These are phyloP conservation scores for Microctonus aethiopoides DNA, from an alignment of 2,888 invertebrate genomes.

Conservation along the genomic window DNA sequence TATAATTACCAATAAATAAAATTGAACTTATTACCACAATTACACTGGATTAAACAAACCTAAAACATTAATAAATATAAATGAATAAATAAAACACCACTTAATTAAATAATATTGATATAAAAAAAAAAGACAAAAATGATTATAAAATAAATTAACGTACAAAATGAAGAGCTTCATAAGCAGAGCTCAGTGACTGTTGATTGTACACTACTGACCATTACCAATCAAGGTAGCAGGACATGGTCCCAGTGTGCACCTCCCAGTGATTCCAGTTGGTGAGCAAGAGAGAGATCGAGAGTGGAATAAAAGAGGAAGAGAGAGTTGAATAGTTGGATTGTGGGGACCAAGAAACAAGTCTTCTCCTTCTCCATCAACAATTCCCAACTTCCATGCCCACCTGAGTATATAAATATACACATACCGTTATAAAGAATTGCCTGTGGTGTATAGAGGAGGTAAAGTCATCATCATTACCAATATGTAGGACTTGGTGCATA, in stretches of 20 bases:
- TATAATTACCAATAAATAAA: neutral
- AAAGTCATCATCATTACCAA: neutral
- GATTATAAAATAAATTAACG: neutral
- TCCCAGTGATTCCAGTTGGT: neutral
- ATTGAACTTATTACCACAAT: neutral
- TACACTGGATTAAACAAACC: neutral
- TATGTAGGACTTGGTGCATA: neutral
- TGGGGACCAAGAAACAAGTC: constrained; percentile 43
- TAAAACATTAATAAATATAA: neutral
- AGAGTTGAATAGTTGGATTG: constrained; percentile 37
- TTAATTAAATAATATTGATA: neutral
- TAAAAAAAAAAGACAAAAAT: neutral
- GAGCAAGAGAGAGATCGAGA: neutral
- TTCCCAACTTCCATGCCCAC: constrained; percentile 5
- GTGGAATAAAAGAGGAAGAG: constrained; percentile 12
- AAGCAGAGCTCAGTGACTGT: constrained; percentile 34
- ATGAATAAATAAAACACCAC: too few species aligned
- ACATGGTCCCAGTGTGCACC: neutral
- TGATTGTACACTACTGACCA: constrained; percentile 45
- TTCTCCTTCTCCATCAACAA: constrained; percentile 19
- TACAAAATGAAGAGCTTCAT: neutral
- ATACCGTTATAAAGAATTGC: neutral
- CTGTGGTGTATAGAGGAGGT: neutral
- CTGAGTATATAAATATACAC: neutral
- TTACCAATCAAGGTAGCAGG: constrained; percentile 53